Conservation (phyloP, 2,797 vertebrate genomes). For the Pseudomugil gertrudae region DNA sequence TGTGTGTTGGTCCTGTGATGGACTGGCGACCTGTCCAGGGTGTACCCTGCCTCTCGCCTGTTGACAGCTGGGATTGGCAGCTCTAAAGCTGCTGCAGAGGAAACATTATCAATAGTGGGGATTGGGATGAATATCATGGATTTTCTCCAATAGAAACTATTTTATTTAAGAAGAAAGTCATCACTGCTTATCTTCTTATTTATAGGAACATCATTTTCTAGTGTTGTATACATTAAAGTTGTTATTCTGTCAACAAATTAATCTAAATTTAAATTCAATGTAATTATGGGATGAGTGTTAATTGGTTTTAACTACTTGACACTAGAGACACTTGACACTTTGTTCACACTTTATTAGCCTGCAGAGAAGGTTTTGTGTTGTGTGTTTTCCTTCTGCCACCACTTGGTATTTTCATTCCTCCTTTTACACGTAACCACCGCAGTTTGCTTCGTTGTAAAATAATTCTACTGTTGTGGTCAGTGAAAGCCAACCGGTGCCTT, state of each 20-base stretch:
- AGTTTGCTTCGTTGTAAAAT: conserved; percentile 8
- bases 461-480: conserved; percentile 25
- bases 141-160: no score
- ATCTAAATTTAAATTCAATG: not conserved
- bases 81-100: no score
- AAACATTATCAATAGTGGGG: no score
- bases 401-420: not conserved
- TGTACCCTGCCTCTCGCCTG: no score
- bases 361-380: not conserved
- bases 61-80: no score
- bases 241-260: not conserved
- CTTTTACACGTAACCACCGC: conserved; percentile 2
- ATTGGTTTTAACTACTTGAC: conserved; percentile 5
- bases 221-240: not conserved
- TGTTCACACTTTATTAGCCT: not conserved
- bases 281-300: conserved; percentile 5
- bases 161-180: no score
- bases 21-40: no score
- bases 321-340: not conserved
- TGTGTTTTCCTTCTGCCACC: conserved; percentile 1
- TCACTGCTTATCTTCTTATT: no score
- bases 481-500: conserved; percentile 20
- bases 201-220: not conserved
- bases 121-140: no score
- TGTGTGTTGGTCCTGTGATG: no score